phyloP scores from a whole-genome alignment of 2,888 invertebrate species.

The Agriopis aurantiaria region DNA sequence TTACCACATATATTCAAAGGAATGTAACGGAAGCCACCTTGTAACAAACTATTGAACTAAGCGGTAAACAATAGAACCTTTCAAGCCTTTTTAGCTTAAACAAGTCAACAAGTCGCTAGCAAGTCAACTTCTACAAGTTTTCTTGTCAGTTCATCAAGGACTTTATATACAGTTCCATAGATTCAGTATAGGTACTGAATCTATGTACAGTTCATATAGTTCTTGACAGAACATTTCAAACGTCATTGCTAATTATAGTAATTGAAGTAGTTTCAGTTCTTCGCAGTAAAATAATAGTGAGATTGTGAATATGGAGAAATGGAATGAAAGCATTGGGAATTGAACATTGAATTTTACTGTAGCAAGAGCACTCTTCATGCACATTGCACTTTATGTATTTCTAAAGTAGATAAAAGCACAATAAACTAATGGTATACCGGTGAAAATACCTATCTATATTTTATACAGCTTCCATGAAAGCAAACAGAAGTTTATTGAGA shows the following conservation, averaged over 20 bases:
- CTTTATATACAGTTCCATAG: too few relatives aligned
- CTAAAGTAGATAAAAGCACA: constrained; percentile 17
- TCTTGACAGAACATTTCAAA: constrained; percentile 13
- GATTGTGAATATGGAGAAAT: constrained; percentile 23
- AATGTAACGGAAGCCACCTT: too few relatives aligned
- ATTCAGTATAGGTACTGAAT: too few relatives aligned
- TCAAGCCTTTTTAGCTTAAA: background rate
- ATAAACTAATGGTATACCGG: constrained; percentile 5
- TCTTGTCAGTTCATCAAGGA: too few relatives aligned
- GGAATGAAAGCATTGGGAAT: constrained; percentile 26
- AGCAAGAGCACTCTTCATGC: constrained; percentile 3
- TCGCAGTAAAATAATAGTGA: background rate
- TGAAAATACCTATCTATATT: background rate
- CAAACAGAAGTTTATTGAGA: background rate
- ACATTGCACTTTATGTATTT: constrained; percentile 15
- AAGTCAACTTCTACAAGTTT: background rate
- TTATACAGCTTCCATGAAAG: constrained; percentile 2
- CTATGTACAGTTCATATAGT: background rate
- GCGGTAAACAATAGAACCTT: too few relatives aligned
- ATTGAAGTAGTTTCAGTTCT: constrained; percentile 10
- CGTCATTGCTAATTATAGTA: constrained; percentile 13
- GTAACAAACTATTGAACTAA: too few relatives aligned
- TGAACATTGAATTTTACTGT: constrained; percentile 23
- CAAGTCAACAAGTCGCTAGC: background rate
- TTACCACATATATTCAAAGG: too few relatives aligned